Evolutionary conservation across 2,113 vertebrate species (phyloP), one percentile per base, ranked within the genome.

Genomic region (Herpetotheres cachinnans): DNA sequence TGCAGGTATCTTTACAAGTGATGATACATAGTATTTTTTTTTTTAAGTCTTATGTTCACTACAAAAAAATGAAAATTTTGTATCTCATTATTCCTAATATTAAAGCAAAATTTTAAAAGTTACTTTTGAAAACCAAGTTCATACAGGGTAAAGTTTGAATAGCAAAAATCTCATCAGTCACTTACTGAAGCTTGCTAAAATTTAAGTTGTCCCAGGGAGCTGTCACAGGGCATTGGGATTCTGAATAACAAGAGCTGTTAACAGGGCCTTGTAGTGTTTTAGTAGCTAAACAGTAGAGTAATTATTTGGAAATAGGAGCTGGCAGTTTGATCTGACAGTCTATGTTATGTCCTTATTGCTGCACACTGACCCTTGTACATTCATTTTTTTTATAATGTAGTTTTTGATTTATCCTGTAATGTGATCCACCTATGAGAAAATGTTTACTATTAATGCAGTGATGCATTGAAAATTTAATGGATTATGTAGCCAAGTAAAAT

Each of bases 351-450:
- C 47, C 46, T 54, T 56, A 4, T 1, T 40, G 50, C 67, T 73
- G 30, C 24, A 19, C 36, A 17, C 18, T 0, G 1, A 36, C 5
- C 17, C 2, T 5, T 42, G 13, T 15, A 19, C 13, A 9, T 40
- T 29, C 7, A 4, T 13, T 71, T 46, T 52, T 61, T 58, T 46
- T 13, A 26, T 62, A n/a, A 29, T 25, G 38, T 30, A 36, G 17
- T 29, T 69, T 77, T 72, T 89, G 6, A 61, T 61, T 81, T 83
- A 11, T 58, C 32, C 20, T n/a, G 19, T 46, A 18, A 36, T 74
- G 81, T 78, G 21, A 25, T 50, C 55, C 20, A 15, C 9, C 29
- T 22, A 2, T 25, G n/a, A 32, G 13, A 52, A 82, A 95, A 66
- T 32, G 20, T 49, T 83, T 54, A 17, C 59, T 80, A 1, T 47